These are phyloP conservation scores for Myiotriccus ornatus DNA, from an alignment of 2,797 vertebrate genomes.

Conservation along the genomic window DNA sequence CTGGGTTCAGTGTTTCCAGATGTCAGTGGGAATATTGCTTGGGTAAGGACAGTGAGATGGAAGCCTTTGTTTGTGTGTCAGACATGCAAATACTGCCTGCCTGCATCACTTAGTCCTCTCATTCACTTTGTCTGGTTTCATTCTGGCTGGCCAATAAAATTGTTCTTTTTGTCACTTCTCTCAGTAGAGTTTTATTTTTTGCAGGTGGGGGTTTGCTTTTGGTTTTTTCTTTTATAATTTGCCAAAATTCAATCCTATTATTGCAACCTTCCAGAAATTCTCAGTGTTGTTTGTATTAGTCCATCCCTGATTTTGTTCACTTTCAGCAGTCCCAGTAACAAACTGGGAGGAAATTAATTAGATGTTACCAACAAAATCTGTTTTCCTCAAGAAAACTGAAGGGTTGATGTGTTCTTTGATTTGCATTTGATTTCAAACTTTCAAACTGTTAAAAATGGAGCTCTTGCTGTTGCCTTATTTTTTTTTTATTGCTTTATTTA, in stretches of 20 bases:
- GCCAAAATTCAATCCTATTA: background rate
- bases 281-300: background rate
- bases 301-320: background rate
- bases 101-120: background rate
- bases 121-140: background rate
- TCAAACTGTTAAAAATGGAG: background rate
- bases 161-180: background rate
- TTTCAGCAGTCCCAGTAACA: background rate
- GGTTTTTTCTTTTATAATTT: background rate
- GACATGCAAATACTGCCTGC: background rate
- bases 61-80: background rate
- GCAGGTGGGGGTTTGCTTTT: background rate
- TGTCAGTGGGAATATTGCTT: background rate
- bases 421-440: background rate
- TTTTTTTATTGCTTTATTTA: background rate
- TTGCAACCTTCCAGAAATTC: background rate
- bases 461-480: background rate
- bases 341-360: background rate
- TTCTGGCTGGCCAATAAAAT: conserved; percentile 30
- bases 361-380: background rate
- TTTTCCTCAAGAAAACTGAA: background rate
- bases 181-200: background rate
- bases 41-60: background rate
- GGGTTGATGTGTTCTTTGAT: background rate
- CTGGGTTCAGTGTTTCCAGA: background rate